These are phyloP conservation scores for Heliconius hewitsoni DNA, from an alignment of 1,140 invertebrate genomes.

Conservation along the genomic window DNA sequence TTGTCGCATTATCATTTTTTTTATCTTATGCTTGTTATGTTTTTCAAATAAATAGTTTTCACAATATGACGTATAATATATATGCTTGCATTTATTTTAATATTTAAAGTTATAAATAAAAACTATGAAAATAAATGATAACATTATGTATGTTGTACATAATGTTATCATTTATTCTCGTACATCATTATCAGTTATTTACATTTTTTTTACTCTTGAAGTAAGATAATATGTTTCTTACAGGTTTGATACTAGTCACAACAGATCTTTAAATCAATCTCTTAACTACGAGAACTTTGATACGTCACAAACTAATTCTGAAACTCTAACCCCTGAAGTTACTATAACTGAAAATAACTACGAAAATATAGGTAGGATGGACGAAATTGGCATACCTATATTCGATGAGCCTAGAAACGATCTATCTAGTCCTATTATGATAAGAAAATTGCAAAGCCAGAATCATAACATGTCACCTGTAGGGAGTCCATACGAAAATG, in stretches of 20 bases:
- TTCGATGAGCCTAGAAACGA: slow-evolving; percentile 67
- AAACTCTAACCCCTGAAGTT: slow-evolving; percentile 62
- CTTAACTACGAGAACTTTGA: slow-evolving; percentile 79
- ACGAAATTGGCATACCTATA: slow-evolving; percentile 73
- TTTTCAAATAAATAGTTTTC: not conserved
- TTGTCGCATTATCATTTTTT: not conserved
- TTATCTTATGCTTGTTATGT: not conserved
- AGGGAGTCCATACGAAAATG: slow-evolving; percentile 82
- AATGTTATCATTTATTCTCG: no score
- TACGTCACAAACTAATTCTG: slow-evolving; percentile 43
- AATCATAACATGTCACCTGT: slow-evolving; percentile 53
- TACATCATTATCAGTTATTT: not conserved
- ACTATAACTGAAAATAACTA: slow-evolving; percentile 68
- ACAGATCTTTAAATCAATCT: slow-evolving; percentile 57
- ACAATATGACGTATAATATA: not conserved
- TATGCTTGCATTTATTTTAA: not conserved
- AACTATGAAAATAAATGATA: not conserved
- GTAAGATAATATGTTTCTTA: not conserved
- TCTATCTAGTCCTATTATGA: slow-evolving; percentile 76
- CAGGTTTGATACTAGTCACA: slow-evolving; percentile 78
- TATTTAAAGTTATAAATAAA: not conserved
- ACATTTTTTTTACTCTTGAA: not conserved
- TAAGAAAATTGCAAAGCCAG: slow-evolving; percentile 71
- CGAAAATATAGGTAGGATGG: slow-evolving; percentile 74
- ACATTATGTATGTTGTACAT: not conserved